Percentiles rank a stretch among this genome's conserved stretches.
phyloP scores from a whole-genome alignment of 1,140 invertebrate species.

The Aporrectodea caliginosa region DNA sequence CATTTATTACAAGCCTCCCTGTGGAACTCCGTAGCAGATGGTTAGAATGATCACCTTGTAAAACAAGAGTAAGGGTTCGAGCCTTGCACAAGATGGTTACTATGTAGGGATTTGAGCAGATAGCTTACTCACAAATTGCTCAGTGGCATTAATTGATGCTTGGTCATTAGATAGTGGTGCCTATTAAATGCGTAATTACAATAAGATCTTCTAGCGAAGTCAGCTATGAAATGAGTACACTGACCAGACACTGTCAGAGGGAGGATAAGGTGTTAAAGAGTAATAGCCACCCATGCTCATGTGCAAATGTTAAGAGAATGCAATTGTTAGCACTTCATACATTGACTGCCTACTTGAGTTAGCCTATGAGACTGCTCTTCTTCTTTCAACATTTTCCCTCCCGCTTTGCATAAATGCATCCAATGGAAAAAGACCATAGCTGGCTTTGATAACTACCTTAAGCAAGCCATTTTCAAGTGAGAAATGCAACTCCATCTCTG shows the following conservation, averaged over 20 bases:
- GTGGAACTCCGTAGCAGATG: background rate
- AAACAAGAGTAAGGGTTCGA: no score
- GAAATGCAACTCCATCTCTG: background rate
- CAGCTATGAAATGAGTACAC: no score
- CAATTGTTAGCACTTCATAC: background rate
- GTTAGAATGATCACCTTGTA: no score
- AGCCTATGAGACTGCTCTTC: background rate
- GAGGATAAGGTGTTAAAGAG: background rate
- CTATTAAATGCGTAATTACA: no score
- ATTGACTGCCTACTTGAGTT: background rate
- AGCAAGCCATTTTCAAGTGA: background rate
- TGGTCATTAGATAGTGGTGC: no score
- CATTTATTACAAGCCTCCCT: background rate
- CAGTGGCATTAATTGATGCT: no score
- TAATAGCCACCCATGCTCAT: no score
- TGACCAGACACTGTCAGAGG: background rate
- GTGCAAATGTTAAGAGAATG: no score
- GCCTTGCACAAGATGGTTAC: background rate
- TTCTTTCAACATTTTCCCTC: background rate
- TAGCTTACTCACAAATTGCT: no score
- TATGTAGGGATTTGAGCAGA: background rate
- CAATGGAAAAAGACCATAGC: background rate
- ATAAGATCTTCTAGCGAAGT: no score
- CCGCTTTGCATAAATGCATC: no score
- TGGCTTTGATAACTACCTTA: background rate